Conservation (phyloP, 2,113 vertebrate genomes). For the Neodon shergylaensis region DNA sequence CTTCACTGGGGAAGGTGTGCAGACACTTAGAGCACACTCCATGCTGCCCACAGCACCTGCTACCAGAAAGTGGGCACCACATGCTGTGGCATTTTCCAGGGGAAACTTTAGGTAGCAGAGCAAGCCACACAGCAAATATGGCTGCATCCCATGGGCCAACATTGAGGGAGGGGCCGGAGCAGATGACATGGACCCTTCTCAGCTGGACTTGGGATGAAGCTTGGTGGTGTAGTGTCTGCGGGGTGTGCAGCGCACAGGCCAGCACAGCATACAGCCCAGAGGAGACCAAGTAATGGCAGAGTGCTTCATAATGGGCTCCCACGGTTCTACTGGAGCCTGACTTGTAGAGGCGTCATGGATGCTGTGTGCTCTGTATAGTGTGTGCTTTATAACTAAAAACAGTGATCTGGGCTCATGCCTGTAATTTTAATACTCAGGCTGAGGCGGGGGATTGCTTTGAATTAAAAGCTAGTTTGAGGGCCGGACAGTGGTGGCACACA, state of each 20-base stretch:
- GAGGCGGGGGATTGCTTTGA: not conserved
- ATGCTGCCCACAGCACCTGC: fast-evolving
- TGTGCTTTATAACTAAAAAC: not conserved
- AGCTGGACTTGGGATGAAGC: not conserved
- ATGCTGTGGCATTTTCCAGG: fast-evolving
- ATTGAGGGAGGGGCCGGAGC: not conserved
- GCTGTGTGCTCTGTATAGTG: not conserved
- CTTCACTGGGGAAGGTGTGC: fast-evolving
- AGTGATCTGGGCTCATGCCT: not conserved
- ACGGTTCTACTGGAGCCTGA: not conserved
- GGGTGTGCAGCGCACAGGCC: not conserved
- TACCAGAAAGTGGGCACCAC: fast-evolving
- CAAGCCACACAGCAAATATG: fast-evolving
- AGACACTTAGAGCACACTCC: fast-evolving
- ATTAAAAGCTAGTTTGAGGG: not conserved
- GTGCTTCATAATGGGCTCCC: not conserved
- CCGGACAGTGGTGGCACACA: no score
- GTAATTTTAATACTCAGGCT: not conserved
- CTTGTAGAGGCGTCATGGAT: not conserved
- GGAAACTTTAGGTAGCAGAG: not conserved
- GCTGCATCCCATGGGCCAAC: fast-evolving
- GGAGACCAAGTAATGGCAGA: not conserved
- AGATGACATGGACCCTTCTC: fast-evolving
- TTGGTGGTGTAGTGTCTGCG: not conserved
- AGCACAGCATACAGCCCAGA: no score